Evolutionary conservation across 2,888 invertebrate species (phyloP).

Genomic region (Hypsopygia costalis): DNA sequence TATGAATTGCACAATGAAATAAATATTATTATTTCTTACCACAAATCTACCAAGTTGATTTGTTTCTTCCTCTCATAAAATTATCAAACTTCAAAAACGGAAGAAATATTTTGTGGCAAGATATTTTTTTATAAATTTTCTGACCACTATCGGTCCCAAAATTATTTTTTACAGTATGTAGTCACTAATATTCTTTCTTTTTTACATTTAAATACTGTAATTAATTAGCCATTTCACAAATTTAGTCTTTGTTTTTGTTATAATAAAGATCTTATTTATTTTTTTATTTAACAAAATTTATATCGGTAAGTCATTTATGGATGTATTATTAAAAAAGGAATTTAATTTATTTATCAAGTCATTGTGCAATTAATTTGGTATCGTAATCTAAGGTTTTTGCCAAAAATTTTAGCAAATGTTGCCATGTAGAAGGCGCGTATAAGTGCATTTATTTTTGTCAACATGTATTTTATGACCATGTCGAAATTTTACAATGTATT

Average conservation of each 20-base stretch:
- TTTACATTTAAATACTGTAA: conserved; percentile 11
- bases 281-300: conserved; percentile 21
- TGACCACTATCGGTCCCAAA: conserved; percentile 31
- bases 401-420: conserved; percentile 56
- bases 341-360: conserved; percentile 11
- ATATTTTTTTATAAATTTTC: conserved; percentile 26
- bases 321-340: conserved; percentile 22
- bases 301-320: conserved; percentile 27
- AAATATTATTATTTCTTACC: conserved; percentile 26
- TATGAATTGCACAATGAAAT: conserved; percentile 61
- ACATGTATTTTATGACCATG: conserved; percentile 42
- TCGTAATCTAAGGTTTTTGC: conserved; percentile 49
- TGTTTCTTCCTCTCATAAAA: not conserved
- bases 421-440: conserved; percentile 63
- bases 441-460: conserved; percentile 71
- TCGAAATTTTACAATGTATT: conserved; percentile 50
- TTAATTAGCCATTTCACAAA: conserved; percentile 25
- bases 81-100: not conserved
- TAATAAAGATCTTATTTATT: conserved; percentile 40
- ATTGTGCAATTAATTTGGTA: conserved; percentile 49
- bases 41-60: conserved; percentile 19
- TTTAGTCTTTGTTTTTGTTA: conserved; percentile 36
- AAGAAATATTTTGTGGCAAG: conserved; percentile 20
- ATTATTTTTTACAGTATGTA: conserved; percentile 24
- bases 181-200: conserved; percentile 11